These are phyloP conservation scores for Cyphomyrmex costatus DNA, from an alignment of 1,140 invertebrate species.

Conservation along the genomic window DNA sequence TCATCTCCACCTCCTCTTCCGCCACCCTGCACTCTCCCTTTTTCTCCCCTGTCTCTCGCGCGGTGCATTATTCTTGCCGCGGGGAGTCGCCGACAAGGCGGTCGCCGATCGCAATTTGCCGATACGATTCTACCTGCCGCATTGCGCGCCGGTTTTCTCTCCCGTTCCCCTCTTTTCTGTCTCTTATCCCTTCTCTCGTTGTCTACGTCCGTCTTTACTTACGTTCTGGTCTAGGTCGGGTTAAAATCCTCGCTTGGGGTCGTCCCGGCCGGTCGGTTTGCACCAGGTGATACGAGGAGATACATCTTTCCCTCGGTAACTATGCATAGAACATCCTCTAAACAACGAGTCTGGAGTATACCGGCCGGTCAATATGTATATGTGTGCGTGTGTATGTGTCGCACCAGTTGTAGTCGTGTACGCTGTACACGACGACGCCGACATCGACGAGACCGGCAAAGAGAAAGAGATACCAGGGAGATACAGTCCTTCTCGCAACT, in stretches of 20 bases:
- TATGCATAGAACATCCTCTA: conserved; percentile 74
- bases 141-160: conserved; percentile 68
- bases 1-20: conserved; percentile 51
- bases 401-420: conserved; percentile 33
- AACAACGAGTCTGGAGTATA: conserved; percentile 57
- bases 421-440: conserved; percentile 23
- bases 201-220: conserved; percentile 64
- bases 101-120: conserved; percentile 85
- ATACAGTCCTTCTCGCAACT: conserved; percentile 66
- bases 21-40: conserved; percentile 51
- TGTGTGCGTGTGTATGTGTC: conserved; percentile 56
- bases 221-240: conserved; percentile 59
- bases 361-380: conserved; percentile 73
- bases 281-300: conserved; percentile 75
- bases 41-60: conserved; percentile 5
- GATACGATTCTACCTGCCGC: conserved; percentile 84
- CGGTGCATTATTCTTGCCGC: conserved; percentile 53
- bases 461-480: conserved; percentile 71
- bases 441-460: conserved; percentile 11
- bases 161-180: background rate
- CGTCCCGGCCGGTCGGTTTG: conserved; percentile 60
- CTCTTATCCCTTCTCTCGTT: conserved; percentile 23
- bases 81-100: conserved; percentile 82
- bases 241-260: conserved; percentile 67
- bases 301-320: conserved; percentile 78